Conservation (phyloP, 2,888 invertebrate genomes). For the Rhogogaster chlorosoma region DNA sequence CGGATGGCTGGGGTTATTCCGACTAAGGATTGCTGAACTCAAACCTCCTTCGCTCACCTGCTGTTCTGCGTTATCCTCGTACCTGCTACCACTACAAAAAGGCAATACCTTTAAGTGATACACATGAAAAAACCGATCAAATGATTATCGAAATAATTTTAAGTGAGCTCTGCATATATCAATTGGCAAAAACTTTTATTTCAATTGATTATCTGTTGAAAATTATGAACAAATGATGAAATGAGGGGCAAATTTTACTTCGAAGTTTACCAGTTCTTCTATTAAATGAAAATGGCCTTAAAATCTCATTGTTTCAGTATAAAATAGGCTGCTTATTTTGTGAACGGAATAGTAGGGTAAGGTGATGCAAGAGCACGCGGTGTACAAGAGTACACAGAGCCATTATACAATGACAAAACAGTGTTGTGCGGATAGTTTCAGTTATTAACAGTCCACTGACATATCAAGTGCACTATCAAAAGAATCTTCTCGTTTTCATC, state of each 20-base stretch:
- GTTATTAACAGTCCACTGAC: too few relatives aligned
- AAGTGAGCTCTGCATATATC: neutral
- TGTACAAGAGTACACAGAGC: too few relatives aligned
- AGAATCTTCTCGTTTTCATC: too few relatives aligned
- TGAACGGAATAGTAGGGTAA: neutral
- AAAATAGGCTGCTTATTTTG: neutral
- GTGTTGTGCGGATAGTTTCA: too few relatives aligned
- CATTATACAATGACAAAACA: too few relatives aligned
- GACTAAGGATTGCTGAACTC: conserved; percentile 70
- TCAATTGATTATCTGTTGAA: neutral
- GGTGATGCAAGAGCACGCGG: too few relatives aligned
- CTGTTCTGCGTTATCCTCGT: conserved; percentile 82
- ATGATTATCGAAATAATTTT: neutral
- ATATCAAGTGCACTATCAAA: too few relatives aligned
- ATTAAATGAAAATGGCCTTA: neutral
- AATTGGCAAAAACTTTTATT: neutral
- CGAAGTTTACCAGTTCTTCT: neutral
- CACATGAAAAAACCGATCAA: neutral
- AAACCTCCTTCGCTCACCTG: conserved; percentile 77
- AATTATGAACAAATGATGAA: neutral
- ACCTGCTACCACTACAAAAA: conserved; percentile 81
- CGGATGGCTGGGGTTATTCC: conserved; percentile 66
- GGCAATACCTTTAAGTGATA: conserved; percentile 24
- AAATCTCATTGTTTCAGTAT: neutral
- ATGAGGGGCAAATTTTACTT: neutral